Conservation (phyloP, 2,113 vertebrate species). For the Gadus chalcogrammus region DNA sequence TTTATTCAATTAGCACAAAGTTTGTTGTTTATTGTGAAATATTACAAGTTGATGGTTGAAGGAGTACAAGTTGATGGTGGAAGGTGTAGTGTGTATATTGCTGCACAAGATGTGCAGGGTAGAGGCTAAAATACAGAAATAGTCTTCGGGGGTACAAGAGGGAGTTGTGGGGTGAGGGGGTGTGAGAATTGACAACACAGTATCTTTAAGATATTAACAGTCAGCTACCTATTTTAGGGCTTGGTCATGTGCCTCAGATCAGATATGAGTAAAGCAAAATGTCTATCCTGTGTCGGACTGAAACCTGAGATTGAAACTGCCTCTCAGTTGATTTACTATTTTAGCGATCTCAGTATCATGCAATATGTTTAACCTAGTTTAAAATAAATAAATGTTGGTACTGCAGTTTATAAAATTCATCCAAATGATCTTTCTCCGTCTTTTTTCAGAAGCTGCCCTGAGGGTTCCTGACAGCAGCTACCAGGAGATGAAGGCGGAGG, state of each 20-base stretch:
- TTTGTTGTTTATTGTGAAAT: no score
- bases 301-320: no score
- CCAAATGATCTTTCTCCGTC: neutral
- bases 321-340: neutral
- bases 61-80: no score
- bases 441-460: constrained; percentile 58
- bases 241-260: constrained; percentile 15
- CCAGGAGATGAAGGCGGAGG: constrained; percentile 87
- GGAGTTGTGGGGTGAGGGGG: constrained; percentile 7
- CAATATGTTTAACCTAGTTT: no score
- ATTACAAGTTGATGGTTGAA: no score
- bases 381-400: no score
- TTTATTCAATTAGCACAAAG: no score
- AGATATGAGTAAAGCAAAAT: no score
- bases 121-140: neutral
- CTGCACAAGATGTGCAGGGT: no score
- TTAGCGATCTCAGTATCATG: neutral
- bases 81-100: no score
- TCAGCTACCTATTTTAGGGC: constrained; percentile 29
- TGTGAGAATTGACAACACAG: constrained; percentile 47
- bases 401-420: no score
- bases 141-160: neutral
- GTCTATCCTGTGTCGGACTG: no score
- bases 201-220: neutral
- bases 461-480: constrained; percentile 62